Evolutionary conservation across 2,888 invertebrate species (phyloP), one percentile per base, ranked within the genome.

Genomic region (Torymus aiolomorphi): DNA sequence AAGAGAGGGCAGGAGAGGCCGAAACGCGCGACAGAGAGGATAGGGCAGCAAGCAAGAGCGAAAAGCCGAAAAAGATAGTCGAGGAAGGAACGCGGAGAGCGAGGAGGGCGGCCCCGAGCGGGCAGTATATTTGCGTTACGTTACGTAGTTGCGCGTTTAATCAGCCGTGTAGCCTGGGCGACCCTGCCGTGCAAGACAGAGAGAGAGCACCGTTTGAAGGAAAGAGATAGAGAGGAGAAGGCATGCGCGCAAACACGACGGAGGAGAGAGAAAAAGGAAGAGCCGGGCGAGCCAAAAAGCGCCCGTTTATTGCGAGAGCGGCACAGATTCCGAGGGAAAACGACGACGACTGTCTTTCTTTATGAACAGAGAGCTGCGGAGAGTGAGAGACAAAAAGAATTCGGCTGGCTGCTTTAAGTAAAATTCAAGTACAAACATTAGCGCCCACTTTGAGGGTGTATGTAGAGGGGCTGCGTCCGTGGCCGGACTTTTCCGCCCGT

Each of bases 81-180:
- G 71, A 78, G 69, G 56, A 82, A 77, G 81, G 80, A 62, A 42
- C 80, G 78, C 70, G 72, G 76, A 77, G 49, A 62, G 59, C n/a
- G 20, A n/a, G n/a, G 57, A 31, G 70, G 54, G 72, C 61, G 72
- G 62, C 67, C 42, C 42, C 67, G 81, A 84, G 82, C 83, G 85
- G 84, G 85, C 85, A 85, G 87, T 87, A 86, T 89, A 89, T 89
- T 89, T 89, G 87, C 89, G 86, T 89, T 86, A 85, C 87, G 88
- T 88, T 88, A 88, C 88, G 88, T 88, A 89, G 89, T 88, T 89
- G 88, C 87, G 87, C 89, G 89, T 89, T 89, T 89, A 89, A 89
- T 89, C 89, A 89, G 87, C 88, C 89, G 86, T 89, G 87, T 85
- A 85, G 31, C 84, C 83, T 85, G 83, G 86, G 3, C 16, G 20